Evolutionary conservation across 2,797 vertebrate species (phyloP).

Genomic region (Fringilla coelebs): DNA sequence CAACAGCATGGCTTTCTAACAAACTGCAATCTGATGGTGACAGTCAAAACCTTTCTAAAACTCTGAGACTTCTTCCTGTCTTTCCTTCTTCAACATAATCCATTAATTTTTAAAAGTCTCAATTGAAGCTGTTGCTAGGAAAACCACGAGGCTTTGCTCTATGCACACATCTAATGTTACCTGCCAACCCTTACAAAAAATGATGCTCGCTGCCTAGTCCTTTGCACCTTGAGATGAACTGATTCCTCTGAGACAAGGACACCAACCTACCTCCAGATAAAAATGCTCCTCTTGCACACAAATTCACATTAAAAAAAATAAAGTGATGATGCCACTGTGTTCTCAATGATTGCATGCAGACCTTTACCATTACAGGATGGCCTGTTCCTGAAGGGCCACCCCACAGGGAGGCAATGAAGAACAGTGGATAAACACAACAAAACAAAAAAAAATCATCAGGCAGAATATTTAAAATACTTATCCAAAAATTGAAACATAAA

Average conservation of each 20-base stretch:
- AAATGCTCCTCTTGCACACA: background rate
- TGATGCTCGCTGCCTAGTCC: background rate
- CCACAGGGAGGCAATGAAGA: background rate
- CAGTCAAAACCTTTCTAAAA: background rate
- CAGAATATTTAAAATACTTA: background rate
- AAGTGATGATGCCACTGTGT: background rate
- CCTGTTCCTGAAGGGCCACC: background rate
- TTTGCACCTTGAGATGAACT: rapidly evolving
- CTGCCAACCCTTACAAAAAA: background rate
- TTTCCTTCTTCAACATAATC: background rate
- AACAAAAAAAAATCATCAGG: background rate
- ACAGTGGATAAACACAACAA: background rate
- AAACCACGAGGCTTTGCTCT: background rate
- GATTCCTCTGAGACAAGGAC: background rate
- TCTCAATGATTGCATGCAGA: background rate
- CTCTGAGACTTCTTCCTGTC: background rate
- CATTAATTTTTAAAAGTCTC: background rate
- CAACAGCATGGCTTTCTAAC: background rate
- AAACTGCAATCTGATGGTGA: background rate
- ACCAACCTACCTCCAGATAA: background rate
- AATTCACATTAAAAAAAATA: background rate
- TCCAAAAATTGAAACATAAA: background rate
- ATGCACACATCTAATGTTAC: background rate
- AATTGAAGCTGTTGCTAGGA: background rate
- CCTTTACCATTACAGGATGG: background rate